A percentile compares a stretch with the other conserved stretches of the same genome.
Conservation (phyloP, 1,140 invertebrate genomes). For the Hydropsyche tenuis region DNA sequence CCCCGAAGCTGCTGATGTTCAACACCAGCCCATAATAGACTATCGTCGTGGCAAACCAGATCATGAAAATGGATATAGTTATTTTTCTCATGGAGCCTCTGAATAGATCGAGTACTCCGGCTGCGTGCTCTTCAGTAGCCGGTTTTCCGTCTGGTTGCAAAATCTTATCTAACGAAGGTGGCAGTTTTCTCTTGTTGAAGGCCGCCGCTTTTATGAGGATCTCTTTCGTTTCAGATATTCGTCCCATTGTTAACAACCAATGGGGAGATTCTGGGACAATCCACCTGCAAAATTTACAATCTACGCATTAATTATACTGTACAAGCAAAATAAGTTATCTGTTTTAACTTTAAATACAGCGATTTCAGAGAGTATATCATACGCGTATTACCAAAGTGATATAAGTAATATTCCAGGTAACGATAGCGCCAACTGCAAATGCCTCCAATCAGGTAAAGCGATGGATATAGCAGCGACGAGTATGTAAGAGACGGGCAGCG, state of each 20-base stretch:
- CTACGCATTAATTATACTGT: too few species aligned
- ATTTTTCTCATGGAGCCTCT: conserved; percentile 67
- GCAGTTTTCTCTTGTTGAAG: conserved; percentile 67
- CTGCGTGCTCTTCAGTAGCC: conserved; percentile 55
- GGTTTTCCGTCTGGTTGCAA: conserved; percentile 55
- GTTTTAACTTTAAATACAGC: too few species aligned
- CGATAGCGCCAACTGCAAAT: conserved; percentile 74
- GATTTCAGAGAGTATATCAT: not conserved
- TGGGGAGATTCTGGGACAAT: conserved; percentile 84
- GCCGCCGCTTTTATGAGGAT: conserved; percentile 74
- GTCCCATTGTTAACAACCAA: conserved; percentile 80
- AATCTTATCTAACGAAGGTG: conserved; percentile 69
- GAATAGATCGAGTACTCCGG: conserved; percentile 68
- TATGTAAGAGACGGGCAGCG: conserved; percentile 74
- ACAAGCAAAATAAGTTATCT: too few species aligned
- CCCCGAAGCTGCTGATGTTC: conserved; percentile 73
- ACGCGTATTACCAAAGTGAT: conserved; percentile 64
- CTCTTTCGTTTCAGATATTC: conserved; percentile 70
- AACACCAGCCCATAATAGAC: conserved; percentile 76
- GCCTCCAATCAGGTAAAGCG: conserved; percentile 74
- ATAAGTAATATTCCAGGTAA: conserved; percentile 72
- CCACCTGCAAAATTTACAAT: conserved; percentile 65
- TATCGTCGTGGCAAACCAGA: conserved; percentile 77
- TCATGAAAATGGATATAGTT: conserved; percentile 70
- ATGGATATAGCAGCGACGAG: conserved; percentile 75